phyloP scores from a whole-genome alignment of 2,888 invertebrate genomes.

The Leptinotarsa tumamoca region DNA sequence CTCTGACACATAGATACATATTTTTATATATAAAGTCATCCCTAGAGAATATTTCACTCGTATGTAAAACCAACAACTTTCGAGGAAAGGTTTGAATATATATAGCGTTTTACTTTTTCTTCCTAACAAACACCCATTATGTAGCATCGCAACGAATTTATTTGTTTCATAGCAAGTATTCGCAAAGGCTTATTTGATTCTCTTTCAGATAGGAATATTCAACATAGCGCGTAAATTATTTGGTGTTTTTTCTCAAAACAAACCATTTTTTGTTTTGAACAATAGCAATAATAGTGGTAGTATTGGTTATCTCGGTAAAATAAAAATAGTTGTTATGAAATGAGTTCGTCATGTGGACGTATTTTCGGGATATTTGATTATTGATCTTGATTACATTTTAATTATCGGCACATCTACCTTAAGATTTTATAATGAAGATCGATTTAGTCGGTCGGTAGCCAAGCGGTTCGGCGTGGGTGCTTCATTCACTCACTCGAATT shows the following conservation, averaged over 20 bases:
- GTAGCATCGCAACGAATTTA: neutral
- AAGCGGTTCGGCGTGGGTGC: no score
- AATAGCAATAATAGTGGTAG: constrained; percentile 1
- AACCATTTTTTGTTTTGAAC: neutral
- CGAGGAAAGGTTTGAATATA: no score
- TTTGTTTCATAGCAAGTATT: constrained; percentile 24
- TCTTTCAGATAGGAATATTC: constrained; percentile 19
- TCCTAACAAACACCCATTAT: neutral
- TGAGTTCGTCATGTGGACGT: neutral
- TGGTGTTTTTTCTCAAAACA: constrained; percentile 14
- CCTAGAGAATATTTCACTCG: no score
- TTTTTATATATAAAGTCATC: no score
- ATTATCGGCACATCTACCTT: neutral
- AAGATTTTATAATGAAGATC: no score
- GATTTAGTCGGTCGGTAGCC: no score
- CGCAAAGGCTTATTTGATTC: constrained; percentile 18
- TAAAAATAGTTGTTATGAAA: constrained; percentile 20
- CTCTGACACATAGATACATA: no score
- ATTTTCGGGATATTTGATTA: neutral
- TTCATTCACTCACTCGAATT: no score
- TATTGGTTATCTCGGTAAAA: constrained; percentile 8
- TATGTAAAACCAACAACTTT: no score
- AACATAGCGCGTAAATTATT: constrained; percentile 21
- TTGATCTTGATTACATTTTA: neutral
- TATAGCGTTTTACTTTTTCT: neutral